These are phyloP conservation scores for Dendrocopos noguchii DNA, from an alignment of 2,113 vertebrate genomes.

Conservation along the genomic window DNA sequence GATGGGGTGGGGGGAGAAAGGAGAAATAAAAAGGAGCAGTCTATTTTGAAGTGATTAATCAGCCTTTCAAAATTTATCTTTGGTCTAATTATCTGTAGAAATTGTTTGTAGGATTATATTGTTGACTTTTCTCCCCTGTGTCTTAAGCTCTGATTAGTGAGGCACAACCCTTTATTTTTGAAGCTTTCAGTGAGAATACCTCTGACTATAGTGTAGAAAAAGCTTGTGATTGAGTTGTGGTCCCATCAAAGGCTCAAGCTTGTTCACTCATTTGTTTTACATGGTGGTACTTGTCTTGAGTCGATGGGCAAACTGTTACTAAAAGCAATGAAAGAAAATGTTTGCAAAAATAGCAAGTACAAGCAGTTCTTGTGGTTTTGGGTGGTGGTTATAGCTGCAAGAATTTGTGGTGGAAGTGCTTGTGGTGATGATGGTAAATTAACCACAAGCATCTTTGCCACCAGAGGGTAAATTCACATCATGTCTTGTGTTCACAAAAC, in stretches of 20 bases:
- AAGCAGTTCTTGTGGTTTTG: neutral
- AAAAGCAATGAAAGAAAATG: neutral
- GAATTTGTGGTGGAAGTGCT: conserved; percentile 18
- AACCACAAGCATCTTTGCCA: conserved; percentile 12
- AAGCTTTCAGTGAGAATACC: neutral
- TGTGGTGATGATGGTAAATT: neutral
- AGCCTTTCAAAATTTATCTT: neutral
- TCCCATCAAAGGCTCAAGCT: neutral
- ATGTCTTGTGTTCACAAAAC: neutral
- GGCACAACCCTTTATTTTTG: neutral
- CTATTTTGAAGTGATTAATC: neutral
- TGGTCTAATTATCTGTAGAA: neutral
- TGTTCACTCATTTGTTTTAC: neutral
- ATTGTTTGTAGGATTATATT: neutral
- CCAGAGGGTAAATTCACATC: neutral
- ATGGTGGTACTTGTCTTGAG: neutral
- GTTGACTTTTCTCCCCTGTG: neutral
- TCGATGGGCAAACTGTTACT: neutral
- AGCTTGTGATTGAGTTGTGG: neutral
- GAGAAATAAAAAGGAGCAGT: neutral
- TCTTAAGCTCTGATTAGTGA: neutral
- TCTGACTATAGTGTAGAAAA: neutral
- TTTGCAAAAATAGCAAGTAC: neutral
- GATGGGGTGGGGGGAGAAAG: too few relatives aligned
- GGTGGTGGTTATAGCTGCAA: neutral